Evolutionary conservation across 2,797 vertebrate species (phyloP), one percentile per base, ranked within the genome.

Genomic region (Coranthus polyacanthus): DNA sequence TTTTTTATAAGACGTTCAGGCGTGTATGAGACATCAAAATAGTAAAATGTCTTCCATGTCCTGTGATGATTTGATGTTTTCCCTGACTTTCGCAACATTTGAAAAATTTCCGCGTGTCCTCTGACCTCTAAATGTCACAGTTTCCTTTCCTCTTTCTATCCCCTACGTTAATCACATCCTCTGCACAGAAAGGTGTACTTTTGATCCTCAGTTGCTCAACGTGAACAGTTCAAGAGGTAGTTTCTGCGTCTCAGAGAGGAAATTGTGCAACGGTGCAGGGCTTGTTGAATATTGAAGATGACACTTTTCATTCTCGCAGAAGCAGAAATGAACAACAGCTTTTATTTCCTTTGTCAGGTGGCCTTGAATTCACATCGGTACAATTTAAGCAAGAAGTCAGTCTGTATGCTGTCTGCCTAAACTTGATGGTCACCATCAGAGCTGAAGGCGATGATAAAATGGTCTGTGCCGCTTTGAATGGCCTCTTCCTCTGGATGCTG

Each of bases 91-190:
- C 3, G 5, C 44, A 74, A 79, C 2, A 78, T 44, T 56, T 15
- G 39, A 15, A 45, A 68, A 34, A 42, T 79, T 87, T 89, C 87
- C 81, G 79, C 12, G 5, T 17, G 29, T 64, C 47, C 55, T 18
- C 72, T 75, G 75, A 83, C 84, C 67, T 87, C 75, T 82, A 88
- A 90, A 91, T 83, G 86, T 85, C 85, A 89, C 21, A 17, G 6
- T 42, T 84, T 75, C 56, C 55, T 68, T 75, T 58, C 41, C 21
- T 34, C 24, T 68, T 37, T 7, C 6, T 57, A 34, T 61, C 41
- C 18, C 44, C 44, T 15, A n/a, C 1, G 1, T 49, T 65, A 44
- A 58, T 68, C 56, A 20, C 70, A 34, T 58, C 70, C 38, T 55
- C 45, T 65, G 41, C 55, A 29, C 34, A 46, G 38, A 77, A 34